Conservation (phyloP, 1,140 invertebrate species). For the Venturia canescens region DNA sequence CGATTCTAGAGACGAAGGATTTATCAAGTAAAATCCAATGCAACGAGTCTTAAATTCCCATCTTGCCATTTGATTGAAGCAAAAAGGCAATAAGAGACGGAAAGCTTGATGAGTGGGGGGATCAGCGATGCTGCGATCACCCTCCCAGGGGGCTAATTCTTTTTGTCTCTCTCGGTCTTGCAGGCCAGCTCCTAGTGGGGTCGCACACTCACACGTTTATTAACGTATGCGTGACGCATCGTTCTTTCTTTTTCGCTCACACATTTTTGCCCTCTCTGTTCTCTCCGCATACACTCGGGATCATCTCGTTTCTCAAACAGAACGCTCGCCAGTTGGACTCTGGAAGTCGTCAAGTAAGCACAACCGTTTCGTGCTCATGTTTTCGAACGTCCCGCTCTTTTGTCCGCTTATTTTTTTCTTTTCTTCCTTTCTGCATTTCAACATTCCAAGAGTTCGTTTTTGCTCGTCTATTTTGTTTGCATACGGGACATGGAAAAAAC, state of each 20-base stretch:
- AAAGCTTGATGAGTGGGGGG: slow-evolving; percentile 30
- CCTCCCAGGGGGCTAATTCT: slow-evolving; percentile 1
- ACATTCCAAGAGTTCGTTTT: not conserved
- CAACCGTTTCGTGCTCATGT: not conserved
- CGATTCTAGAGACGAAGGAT: not conserved
- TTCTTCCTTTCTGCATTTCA: not conserved
- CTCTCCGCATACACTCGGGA: slow-evolving; percentile 4
- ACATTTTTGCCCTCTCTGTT: slow-evolving; percentile 5
- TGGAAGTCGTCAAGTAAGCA: slow-evolving; percentile 41
- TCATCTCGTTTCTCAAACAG: slow-evolving; percentile 30
- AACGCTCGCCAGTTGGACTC: slow-evolving; percentile 33
- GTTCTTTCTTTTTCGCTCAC: not conserved
- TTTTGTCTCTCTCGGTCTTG: not conserved
- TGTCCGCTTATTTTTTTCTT: slow-evolving; percentile 18
- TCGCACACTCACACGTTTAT: slow-evolving; percentile 10
- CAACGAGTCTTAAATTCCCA: not conserved
- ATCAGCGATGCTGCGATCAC: slow-evolving; percentile 28
- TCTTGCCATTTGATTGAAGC: not conserved
- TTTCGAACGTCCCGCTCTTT: slow-evolving; percentile 34
- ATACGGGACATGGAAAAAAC: not conserved
- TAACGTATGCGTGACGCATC: slow-evolving; percentile 15
- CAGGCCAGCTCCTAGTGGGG: slow-evolving; percentile 30
- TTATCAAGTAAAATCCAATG: not conserved
- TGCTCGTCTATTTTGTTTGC: not conserved
- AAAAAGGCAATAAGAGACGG: slow-evolving; percentile 17